phyloP scores from a whole-genome alignment of 2,888 invertebrate genomes.

The Disparrhopalites patrizii region DNA sequence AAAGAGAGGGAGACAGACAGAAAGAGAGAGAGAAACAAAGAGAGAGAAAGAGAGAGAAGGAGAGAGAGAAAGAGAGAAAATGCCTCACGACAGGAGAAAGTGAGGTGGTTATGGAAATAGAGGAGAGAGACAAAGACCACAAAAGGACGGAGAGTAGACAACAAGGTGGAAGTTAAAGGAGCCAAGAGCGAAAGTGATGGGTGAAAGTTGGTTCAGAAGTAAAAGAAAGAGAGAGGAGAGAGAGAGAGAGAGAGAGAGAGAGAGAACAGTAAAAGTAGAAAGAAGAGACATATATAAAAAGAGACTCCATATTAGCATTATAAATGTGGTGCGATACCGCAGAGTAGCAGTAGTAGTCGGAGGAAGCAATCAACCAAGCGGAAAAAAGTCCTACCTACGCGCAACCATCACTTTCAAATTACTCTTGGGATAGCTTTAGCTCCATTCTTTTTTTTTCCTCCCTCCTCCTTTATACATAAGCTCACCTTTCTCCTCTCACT shows the following conservation, averaged over 20 bases:
- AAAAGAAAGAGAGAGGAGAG: background rate
- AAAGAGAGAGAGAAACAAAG: no score
- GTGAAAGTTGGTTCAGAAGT: no score
- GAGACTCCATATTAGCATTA: background rate
- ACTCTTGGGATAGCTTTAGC: slow-evolving; percentile 9
- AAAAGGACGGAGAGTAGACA: no score
- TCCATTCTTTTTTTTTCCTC: background rate
- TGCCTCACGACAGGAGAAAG: no score
- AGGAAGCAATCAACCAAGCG: slow-evolving; percentile 13
- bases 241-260: background rate
- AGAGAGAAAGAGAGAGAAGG: no score
- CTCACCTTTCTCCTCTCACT: slow-evolving; percentile 10
- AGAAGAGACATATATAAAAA: background rate
- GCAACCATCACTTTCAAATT: slow-evolving; percentile 19
- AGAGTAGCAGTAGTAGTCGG: background rate
- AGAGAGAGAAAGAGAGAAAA: no score
- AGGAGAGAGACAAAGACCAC: no score
- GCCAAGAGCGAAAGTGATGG: no score
- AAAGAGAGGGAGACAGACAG: no score
- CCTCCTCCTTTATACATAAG: background rate
- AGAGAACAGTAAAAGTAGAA: background rate
- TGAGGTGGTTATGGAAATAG: no score
- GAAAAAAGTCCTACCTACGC: slow-evolving; percentile 15
- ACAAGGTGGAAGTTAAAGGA: no score
- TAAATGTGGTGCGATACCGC: background rate